Percentiles rank a stretch among this genome's conserved stretches.
Conservation (phyloP, 2,888 invertebrate species). For the Drosophila anomelani region DNA sequence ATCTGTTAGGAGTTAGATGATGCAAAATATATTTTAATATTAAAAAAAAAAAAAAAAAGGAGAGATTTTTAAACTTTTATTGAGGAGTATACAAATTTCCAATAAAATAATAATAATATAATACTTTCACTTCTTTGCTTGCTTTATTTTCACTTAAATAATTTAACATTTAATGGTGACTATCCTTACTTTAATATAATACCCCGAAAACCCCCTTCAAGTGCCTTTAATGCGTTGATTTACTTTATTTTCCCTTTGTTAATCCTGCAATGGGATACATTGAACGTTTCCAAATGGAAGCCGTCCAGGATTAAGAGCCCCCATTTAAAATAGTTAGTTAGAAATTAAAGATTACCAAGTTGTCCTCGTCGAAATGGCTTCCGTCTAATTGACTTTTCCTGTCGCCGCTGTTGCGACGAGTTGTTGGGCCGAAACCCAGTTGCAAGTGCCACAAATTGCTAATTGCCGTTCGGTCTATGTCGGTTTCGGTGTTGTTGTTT, state of each 20-base stretch:
- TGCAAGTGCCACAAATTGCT: conserved; percentile 41
- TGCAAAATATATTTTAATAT: no score
- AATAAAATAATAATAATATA: no score
- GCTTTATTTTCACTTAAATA: no score
- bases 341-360: conserved; percentile 28
- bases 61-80: no score
- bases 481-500: background rate
- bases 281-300: background rate
- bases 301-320: conserved; percentile 15
- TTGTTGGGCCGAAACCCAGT: conserved; percentile 23
- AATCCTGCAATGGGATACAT: background rate
- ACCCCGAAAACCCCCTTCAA: background rate
- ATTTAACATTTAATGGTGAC: no score
- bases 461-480: conserved; percentile 38
- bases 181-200: no score
- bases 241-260: background rate
- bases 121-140: no score
- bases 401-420: conserved; percentile 14
- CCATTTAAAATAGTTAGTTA: conserved; percentile 20
- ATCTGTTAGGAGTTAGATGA: no score
- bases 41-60: no score
- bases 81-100: no score
- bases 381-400: conserved; percentile 42
- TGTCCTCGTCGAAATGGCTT: conserved; percentile 39
- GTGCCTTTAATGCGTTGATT: background rate